These are phyloP conservation scores for Zele albiditarsus DNA, from an alignment of 2,888 invertebrate species.

Conservation along the genomic window DNA sequence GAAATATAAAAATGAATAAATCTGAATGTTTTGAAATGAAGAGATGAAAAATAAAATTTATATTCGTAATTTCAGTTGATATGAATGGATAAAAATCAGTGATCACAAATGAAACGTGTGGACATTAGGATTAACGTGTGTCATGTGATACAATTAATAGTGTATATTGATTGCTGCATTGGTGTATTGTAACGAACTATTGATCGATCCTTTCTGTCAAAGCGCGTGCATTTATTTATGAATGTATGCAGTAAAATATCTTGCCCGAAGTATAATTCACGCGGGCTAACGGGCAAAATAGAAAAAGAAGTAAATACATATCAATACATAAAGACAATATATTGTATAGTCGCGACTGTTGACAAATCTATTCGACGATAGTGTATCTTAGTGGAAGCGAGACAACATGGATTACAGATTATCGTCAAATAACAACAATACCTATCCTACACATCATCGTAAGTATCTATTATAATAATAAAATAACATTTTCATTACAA, in stretches of 20 bases:
- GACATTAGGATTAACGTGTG: neutral
- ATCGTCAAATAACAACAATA: constrained; percentile 60
- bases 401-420: constrained; percentile 62
- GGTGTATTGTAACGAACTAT: constrained; percentile 31
- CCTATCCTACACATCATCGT: constrained; percentile 61
- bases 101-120: neutral
- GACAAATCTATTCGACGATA: constrained; percentile 21
- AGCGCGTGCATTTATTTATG: no score
- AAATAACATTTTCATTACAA: constrained; percentile 8
- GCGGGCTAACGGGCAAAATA: no score
- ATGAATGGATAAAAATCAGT: neutral
- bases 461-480: constrained; percentile 53
- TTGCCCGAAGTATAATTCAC: neutral
- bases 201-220: constrained; percentile 47
- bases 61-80: neutral
- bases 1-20: neutral
- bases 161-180: neutral
- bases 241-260: constrained; percentile 11
- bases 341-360: neutral
- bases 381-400: constrained; percentile 37
- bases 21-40: neutral
- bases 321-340: neutral
- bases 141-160: neutral
- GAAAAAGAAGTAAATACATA: neutral
- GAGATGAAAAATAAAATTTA: neutral